These are phyloP conservation scores for Donacobius atricapilla DNA, from an alignment of 2,113 vertebrate genomes.

Conservation along the genomic window DNA sequence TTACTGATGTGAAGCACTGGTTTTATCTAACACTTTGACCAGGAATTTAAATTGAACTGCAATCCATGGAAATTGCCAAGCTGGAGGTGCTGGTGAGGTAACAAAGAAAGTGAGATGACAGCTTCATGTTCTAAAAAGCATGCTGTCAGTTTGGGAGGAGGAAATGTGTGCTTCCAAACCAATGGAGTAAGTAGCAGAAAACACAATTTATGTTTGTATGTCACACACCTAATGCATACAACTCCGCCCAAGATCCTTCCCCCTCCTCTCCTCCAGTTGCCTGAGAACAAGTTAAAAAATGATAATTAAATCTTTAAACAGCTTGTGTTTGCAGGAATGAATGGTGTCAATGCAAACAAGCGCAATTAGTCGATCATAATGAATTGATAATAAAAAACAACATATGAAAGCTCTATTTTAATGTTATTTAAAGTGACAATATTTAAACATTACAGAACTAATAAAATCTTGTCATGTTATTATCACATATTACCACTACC, in stretches of 20 bases:
- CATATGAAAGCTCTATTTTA: background rate
- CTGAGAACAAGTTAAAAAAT: background rate
- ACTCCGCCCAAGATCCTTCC: background rate
- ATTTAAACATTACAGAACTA: background rate
- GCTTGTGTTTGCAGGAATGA: conserved; percentile 1
- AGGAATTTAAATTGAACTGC: background rate
- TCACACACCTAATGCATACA: accelerated
- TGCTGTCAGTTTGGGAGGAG: background rate
- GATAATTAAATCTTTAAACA: background rate
- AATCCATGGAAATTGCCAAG: background rate
- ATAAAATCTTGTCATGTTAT: background rate
- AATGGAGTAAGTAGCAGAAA: background rate
- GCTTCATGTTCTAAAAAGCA: background rate
- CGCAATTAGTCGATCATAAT: background rate
- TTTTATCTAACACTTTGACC: background rate
- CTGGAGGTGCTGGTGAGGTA: background rate
- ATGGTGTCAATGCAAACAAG: background rate
- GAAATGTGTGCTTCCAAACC: background rate
- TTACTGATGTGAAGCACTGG: background rate
- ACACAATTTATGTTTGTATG: background rate
- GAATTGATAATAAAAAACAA: background rate
- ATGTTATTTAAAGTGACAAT: background rate
- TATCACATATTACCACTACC: background rate
- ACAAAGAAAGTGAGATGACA: background rate
- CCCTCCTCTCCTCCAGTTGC: background rate